These are phyloP conservation scores for Ailuropoda melanoleuca DNA, from an alignment of 2,113 vertebrate genomes.

Conservation along the genomic window DNA sequence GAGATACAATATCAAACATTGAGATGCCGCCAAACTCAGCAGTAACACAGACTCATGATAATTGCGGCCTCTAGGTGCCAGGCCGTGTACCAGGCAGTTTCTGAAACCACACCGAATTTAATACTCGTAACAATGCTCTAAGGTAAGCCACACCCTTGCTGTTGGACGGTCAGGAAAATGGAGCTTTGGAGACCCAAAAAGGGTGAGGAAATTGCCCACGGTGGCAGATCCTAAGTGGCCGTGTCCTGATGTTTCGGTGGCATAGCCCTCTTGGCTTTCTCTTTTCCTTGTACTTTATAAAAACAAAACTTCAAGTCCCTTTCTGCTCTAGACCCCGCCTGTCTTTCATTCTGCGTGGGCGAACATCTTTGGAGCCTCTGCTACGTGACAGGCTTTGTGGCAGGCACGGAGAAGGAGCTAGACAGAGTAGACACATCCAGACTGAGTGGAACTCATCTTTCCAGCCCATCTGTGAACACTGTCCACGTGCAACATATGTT, in stretches of 20 bases:
- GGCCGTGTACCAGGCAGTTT: neutral
- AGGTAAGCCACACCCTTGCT: neutral
- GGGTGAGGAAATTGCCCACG: neutral
- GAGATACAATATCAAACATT: constrained; percentile 47
- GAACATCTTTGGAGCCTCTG: neutral
- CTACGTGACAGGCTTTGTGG: neutral
- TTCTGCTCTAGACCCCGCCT: neutral
- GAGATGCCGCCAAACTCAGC: constrained; percentile 56
- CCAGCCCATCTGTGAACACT: neutral
- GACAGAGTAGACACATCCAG: neutral
- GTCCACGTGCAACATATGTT: neutral
- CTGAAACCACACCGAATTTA: neutral
- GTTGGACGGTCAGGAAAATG: neutral
- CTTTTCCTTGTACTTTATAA: neutral
- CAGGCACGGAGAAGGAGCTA: neutral
- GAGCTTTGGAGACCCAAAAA: neutral
- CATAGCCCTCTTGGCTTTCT: neutral
- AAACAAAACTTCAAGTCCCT: neutral
- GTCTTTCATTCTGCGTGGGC: neutral
- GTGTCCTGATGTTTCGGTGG: neutral
- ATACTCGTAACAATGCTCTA: neutral
- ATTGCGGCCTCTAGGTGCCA: constrained; percentile 42
- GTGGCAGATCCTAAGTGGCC: neutral
- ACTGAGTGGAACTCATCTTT: neutral
- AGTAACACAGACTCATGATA: neutral